Base-by-base conservation (phyloP, 2,113 vertebrate species). In the Semnornis frantzii region DNA sequence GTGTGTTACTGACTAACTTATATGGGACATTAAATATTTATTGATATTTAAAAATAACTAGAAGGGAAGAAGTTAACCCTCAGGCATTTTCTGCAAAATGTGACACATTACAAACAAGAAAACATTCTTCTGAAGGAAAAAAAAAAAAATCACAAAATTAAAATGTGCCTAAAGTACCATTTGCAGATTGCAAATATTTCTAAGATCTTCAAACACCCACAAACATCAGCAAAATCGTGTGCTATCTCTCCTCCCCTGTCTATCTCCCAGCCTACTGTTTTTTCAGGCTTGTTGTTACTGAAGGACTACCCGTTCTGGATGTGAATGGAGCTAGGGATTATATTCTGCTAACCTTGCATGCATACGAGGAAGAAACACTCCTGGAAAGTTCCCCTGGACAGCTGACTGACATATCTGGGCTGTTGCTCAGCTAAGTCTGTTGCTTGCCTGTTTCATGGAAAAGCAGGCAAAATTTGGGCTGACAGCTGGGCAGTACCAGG, bases 131-230 rank as follows among this genome's bases (percentile, higher is more conserved):
- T 69, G 15, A 24, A 39, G 34, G 52, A 63, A n/a, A n/a, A 77
- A 71, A n/a, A 3, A 48, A 7, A 66, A 83, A 91, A 63, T 6
- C 1, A 44, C 59, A 80, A 88, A 42, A 3, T 6, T 4, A 6
- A 6, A 2, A 69, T 24, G 7, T 37, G 24, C n/a, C n/a, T n/a
- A n/a, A n/a, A n/a, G n/a, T n/a, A n/a, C 5, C 2, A 28, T 20
- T 6, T 19, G 55, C 79, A 62, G 7, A 24, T 60, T 68, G 54
- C 33, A 76, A 73, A 59, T 64, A 28, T 72, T 83, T 44, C 6
- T 39, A 39, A 71, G 24, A 30, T 33, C 44, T 82, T 75, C 46
- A 33, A 24, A 27, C 15, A 50, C 23, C 16, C 57, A 59, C 27
- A 55, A 59, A 25, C 2, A 55, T 7, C 44, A 74, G 12, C 19